Base-by-base conservation (phyloP, 2,888 invertebrate genomes). In the Boloria euphrosyne region DNA sequence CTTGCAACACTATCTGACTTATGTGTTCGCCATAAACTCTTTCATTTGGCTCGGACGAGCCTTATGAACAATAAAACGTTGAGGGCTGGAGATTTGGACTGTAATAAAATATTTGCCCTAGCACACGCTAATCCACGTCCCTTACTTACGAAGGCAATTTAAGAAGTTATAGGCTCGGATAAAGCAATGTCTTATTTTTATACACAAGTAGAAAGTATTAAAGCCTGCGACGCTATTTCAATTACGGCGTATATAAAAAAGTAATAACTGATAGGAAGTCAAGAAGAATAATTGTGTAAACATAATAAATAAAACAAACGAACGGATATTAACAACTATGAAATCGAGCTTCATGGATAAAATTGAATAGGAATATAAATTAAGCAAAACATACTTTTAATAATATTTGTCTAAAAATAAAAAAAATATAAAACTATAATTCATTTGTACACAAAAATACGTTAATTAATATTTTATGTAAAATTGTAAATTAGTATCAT, bases 41-140 rank as follows among this genome's bases (percentile, higher is more conserved):
- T 92, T 92, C 92, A 92, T 92, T 92, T 92, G 90, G 91, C 89
- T 83, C 87, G 90, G 90, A 90, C 91, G 90, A 89, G 90, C 84
- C 92, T 92, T 92, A 92, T 92, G 92, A 92, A 92, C 92, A 92
- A 92, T 92, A 92, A 92, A 92, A 92, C 86, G 87, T 86, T 85
- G 89, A 92, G 92, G 91, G 90, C 90, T 87, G 87, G 90, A 90
- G 90, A 92, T 92, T 91, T 89, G 88, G 92, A 85, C 90, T 87
- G 89, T 92, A 92, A 90, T 92, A 92, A 92, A 92, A 92, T 92
- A 92, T 92, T 92, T 92, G 90, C 92, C 90, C 89, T 86, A 86
- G 87, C 90, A 83, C 87, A 81, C 85, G 89, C 92, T 91, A 92
- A 91, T 90, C 92, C 92, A 76, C 82, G 84, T 88, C 90, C 90